A percentile compares a stretch with the other conserved stretches of the same genome.
Conservation (phyloP, 2,113 vertebrate species). For the Anhinga rufa region DNA sequence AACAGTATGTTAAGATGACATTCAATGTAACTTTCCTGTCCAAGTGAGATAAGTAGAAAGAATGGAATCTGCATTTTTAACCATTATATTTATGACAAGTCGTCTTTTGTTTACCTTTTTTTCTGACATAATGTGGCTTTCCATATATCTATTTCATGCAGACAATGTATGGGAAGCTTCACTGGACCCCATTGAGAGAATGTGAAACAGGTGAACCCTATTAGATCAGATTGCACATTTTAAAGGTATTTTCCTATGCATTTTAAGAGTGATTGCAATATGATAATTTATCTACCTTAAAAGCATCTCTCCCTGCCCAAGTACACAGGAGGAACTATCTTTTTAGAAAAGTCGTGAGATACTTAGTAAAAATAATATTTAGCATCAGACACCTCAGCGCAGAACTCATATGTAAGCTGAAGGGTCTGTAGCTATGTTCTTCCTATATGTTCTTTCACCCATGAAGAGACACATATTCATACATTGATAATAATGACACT, state of each 20-base stretch:
- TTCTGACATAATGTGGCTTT: neutral
- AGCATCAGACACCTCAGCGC: neutral
- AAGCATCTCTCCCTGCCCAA: neutral
- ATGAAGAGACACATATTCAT: neutral
- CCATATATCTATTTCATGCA: neutral
- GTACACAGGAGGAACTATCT: neutral
- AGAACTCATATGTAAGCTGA: neutral
- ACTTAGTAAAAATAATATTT: neutral
- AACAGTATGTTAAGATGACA: neutral
- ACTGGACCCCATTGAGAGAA: neutral
- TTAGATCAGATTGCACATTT: conserved; percentile 37
- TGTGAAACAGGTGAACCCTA: neutral
- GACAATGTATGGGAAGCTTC: neutral
- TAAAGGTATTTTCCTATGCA: conserved; percentile 24
- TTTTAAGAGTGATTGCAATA: neutral
- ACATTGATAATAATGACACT: neutral
- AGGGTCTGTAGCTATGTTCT: neutral
- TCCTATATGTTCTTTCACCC: neutral
- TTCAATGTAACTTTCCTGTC: neutral
- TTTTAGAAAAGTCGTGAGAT: neutral
- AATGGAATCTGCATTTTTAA: conserved; percentile 7
- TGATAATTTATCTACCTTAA: neutral
- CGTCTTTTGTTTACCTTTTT: neutral
- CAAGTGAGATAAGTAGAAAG: neutral
- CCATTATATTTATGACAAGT: neutral